These are phyloP conservation scores for Limnephilus rhombicus DNA, from an alignment of 2,888 invertebrate species.

Conservation along the genomic window DNA sequence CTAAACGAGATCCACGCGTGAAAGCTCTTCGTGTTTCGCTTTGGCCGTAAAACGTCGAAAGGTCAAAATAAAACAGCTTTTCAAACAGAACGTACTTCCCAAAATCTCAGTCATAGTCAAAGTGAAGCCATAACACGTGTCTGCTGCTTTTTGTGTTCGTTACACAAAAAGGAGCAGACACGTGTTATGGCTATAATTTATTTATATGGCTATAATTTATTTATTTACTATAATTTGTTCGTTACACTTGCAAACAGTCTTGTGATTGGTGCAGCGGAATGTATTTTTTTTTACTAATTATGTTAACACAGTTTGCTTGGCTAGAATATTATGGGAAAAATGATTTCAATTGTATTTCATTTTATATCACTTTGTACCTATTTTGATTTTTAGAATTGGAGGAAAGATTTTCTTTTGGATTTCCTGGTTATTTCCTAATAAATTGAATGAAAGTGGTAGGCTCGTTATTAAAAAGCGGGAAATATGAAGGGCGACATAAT, in stretches of 20 bases:
- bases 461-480: background rate
- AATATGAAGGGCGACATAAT: background rate
- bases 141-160: background rate
- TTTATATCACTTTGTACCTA: no score
- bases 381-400: no score
- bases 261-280: background rate
- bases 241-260: background rate
- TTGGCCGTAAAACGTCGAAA: background rate
- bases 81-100: background rate
- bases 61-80: slow-evolving; percentile 5
- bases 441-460: background rate
- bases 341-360: no score
- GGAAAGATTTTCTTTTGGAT: no score
- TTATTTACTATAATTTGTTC: no score
- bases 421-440: no score
- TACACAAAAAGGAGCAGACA: no score
- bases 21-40: slow-evolving; percentile 33
- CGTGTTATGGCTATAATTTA: no score
- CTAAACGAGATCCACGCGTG: background rate
- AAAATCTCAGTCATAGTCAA: slow-evolving; percentile 14
- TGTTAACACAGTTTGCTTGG: background rate
- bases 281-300: background rate
- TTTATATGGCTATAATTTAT: no score
- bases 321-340: background rate
- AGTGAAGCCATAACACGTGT: background rate